A percentile compares a stretch with the other conserved stretches of the same genome.
Evolutionary conservation across 2,888 invertebrate species (phyloP).

Genomic region (Ferrisia virgata): DNA sequence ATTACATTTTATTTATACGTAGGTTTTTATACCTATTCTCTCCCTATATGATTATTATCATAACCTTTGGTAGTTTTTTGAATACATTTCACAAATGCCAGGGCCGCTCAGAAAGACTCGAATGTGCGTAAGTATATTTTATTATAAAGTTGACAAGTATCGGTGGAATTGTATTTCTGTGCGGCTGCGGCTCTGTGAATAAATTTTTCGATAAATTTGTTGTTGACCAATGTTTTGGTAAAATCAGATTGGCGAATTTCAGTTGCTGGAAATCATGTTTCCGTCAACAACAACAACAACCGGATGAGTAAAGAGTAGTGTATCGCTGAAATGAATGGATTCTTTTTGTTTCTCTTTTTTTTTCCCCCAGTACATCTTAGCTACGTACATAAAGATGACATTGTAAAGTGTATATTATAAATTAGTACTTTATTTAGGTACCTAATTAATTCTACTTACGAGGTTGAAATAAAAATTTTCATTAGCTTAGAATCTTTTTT

Average conservation of each 20-base stretch:
- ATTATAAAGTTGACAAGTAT: too few species aligned
- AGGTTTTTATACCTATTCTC: background rate
- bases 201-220: background rate
- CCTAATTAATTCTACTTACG: background rate
- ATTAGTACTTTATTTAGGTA: background rate
- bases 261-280: constrained; percentile 15
- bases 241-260: background rate
- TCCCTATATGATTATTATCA: background rate
- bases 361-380: background rate
- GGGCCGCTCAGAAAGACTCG: background rate
- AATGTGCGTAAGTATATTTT: background rate
- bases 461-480: background rate
- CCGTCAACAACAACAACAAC: background rate
- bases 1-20: background rate
- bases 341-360: background rate
- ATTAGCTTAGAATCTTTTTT: background rate
- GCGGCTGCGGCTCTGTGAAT: background rate
- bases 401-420: constrained; percentile 4
- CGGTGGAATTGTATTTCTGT: background rate
- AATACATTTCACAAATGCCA: background rate
- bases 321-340: constrained; percentile 26
- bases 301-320: background rate
- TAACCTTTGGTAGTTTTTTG: background rate
- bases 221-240: background rate
- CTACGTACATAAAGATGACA: background rate